Percentiles rank a stretch among this genome's conserved stretches.
These are phyloP conservation scores for Pseudochirops cupreus DNA, from an alignment of 2,797 vertebrate species.

Conservation along the genomic window DNA sequence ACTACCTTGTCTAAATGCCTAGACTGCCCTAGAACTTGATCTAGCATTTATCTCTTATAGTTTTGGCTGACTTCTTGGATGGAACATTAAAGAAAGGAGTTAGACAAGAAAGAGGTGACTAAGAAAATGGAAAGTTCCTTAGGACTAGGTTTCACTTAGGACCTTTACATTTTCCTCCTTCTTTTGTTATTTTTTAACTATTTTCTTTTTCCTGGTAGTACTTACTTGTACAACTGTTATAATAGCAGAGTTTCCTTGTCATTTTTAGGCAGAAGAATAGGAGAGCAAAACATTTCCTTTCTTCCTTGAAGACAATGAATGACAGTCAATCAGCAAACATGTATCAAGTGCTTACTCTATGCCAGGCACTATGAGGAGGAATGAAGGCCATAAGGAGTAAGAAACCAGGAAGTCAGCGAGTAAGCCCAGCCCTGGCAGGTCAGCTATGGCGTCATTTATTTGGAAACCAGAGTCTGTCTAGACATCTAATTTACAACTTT, in stretches of 20 bases:
- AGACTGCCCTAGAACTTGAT: not conserved
- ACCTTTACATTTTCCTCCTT: not conserved
- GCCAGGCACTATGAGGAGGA: not conserved
- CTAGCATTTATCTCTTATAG: not conserved
- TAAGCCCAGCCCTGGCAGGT: not conserved
- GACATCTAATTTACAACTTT: conserved; percentile 35
- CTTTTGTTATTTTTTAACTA: not conserved
- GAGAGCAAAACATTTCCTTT: not conserved
- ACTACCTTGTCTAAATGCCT: not conserved
- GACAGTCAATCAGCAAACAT: not conserved
- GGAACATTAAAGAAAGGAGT: not conserved
- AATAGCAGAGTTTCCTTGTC: not conserved
- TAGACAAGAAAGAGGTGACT: not conserved
- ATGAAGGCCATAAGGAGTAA: not conserved
- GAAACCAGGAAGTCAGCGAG: not conserved
- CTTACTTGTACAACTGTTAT: not conserved
- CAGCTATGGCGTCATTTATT: not conserved
- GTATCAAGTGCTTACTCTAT: not conserved
- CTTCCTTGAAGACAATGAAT: not conserved
- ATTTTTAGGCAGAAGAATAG: not conserved
- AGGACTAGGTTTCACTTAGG: not conserved
- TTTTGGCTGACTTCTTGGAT: not conserved
- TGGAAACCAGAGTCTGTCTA: conserved; percentile 38
- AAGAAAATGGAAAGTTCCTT: not conserved
- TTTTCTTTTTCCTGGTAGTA: not conserved